A percentile compares a stretch with the other conserved stretches of the same genome.
Evolutionary conservation across 2,797 vertebrate species (phyloP).

Genomic region (Serranus cabrilla): DNA sequence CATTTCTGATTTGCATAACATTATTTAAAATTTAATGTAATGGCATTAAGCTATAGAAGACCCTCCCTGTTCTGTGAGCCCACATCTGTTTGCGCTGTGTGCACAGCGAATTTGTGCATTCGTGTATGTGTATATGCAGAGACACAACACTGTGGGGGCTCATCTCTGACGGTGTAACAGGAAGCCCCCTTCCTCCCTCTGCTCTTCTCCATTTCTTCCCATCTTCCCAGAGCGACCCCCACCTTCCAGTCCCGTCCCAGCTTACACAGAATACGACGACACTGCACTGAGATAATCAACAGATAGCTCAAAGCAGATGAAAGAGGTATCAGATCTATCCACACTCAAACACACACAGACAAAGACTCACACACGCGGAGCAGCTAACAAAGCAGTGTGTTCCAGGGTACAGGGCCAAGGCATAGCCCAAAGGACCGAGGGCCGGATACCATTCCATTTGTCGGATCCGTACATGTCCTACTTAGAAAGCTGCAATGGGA

Average conservation of each 20-base stretch:
- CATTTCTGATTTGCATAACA: constrained; percentile 88
- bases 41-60: constrained; percentile 84
- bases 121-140: constrained; percentile 42
- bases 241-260: constrained; percentile 59
- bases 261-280: constrained; percentile 59
- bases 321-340: constrained; percentile 72
- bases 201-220: constrained; percentile 45
- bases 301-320: constrained; percentile 78
- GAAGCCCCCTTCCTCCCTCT: constrained; percentile 60
- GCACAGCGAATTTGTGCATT: constrained; percentile 23
- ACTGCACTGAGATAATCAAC: constrained; percentile 74
- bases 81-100: constrained; percentile 74
- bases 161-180: constrained; percentile 62
- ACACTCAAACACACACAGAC: constrained; percentile 41
- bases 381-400: constrained; percentile 69
- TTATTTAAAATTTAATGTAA: constrained; percentile 89
- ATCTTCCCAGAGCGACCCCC: constrained; percentile 58
- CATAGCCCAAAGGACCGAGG: constrained; percentile 77
- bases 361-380: constrained; percentile 29
- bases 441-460: constrained; percentile 85
- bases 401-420: constrained; percentile 73
- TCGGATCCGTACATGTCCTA: constrained; percentile 84
- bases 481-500: constrained; percentile 86
- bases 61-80: constrained; percentile 68
- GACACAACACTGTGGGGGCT: constrained; percentile 53